Evolutionary conservation across 2,888 invertebrate species (phyloP).

Genomic region (Antitype chi): DNA sequence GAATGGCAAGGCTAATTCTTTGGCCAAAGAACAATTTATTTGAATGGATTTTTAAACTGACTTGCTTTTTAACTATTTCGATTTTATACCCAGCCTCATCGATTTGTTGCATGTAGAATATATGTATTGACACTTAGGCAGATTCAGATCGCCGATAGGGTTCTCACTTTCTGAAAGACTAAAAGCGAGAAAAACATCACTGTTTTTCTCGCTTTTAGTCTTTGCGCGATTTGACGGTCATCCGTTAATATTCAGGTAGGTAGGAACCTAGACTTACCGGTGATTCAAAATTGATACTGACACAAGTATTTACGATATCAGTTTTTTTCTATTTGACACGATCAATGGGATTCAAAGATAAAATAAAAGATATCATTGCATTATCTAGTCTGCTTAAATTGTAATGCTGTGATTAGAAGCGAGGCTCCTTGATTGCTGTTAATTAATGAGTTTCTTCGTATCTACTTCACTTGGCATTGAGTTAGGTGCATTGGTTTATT

Average conservation of each 20-base stretch:
- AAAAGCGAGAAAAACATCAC: not conserved
- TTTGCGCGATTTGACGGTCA: too few species aligned
- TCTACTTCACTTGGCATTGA: not conserved
- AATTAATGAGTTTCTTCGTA: not conserved
- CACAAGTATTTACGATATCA: not conserved
- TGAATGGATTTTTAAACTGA: not conserved
- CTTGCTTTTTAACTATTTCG: not conserved
- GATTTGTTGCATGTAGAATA: not conserved
- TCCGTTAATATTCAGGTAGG: not conserved
- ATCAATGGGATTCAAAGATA: slow-evolving; percentile 29
- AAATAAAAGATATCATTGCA: slow-evolving; percentile 10
- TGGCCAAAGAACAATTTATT: not conserved
- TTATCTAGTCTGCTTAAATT: slow-evolving; percentile 19
- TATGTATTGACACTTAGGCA: not conserved
- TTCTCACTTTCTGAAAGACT: not conserved
- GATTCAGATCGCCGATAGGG: not conserved
- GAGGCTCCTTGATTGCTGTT: not conserved
- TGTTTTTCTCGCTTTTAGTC: too few species aligned
- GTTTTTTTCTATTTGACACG: not conserved
- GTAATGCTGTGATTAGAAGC: not conserved
- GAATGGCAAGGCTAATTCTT: not conserved
- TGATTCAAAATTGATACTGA: not conserved
- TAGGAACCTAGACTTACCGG: not conserved
- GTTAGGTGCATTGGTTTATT: too few species aligned
- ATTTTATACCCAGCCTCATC: not conserved